Evolutionary conservation across 92 coral and sea anemone genomes (phyloP).

Genomic region (Ricordea florida): DNA sequence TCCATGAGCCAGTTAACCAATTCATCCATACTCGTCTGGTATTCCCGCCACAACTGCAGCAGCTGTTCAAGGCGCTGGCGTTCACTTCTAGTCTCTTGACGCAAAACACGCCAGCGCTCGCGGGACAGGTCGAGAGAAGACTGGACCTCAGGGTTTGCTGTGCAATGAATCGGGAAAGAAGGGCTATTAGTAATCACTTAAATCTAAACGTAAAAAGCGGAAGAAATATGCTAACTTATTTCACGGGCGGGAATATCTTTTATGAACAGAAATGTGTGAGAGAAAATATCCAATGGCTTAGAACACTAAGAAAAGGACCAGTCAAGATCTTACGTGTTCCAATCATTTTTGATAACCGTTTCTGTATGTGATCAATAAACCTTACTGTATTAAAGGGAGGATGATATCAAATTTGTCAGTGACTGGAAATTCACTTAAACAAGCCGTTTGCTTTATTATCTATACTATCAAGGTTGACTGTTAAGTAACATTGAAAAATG

Average conservation of each 20-base stretch:
- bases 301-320: too few species aligned
- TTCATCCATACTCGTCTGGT: constrained; percentile 90
- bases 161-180: not conserved
- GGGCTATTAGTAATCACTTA: not conserved
- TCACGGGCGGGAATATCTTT: too few species aligned
- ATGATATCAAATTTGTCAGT: too few species aligned
- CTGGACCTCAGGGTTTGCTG: constrained; percentile 75
- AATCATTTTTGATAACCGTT: too few species aligned
- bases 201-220: not conserved
- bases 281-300: not conserved
- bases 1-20: constrained; percentile 81
- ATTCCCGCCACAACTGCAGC: constrained; percentile 82
- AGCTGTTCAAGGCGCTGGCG: constrained; percentile 84
- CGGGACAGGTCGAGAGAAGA: constrained; percentile 59
- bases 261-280: not conserved
- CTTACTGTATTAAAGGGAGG: too few species aligned
- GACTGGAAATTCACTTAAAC: too few species aligned
- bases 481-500: too few species aligned
- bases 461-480: too few species aligned
- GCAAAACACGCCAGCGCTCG: constrained; percentile 85
- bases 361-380: too few species aligned
- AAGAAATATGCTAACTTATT: too few species aligned
- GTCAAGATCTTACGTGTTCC: too few species aligned
- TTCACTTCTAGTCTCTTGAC: constrained; percentile 81
- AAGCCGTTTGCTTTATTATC: too few species aligned